These are phyloP conservation scores for Ammodytes dubius DNA, from an alignment of 2,113 vertebrate species.

Conservation along the genomic window DNA sequence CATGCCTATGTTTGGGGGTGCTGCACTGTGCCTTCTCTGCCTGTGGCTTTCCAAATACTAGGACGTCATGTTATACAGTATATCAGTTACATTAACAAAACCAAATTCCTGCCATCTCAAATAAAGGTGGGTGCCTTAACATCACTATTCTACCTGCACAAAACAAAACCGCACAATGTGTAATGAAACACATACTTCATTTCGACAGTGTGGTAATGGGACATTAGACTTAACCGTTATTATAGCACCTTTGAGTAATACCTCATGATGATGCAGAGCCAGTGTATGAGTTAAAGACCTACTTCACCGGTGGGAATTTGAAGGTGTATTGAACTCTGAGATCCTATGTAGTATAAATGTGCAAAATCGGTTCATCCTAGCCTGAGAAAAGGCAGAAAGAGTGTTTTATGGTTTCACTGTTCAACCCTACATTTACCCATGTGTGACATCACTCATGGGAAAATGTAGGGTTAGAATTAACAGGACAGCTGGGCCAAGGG, in stretches of 20 bases:
- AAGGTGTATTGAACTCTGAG: no score
- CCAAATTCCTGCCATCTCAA: constrained; percentile 36
- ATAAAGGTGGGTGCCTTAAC: constrained; percentile 42
- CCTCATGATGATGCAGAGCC: constrained; percentile 13
- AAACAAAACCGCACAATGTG: constrained; percentile 27
- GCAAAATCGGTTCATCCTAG: no score
- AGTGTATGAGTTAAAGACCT: constrained; percentile 23
- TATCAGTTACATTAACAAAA: constrained; percentile 51
- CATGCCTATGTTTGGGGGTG: constrained; percentile 12
- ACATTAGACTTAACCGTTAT: constrained; percentile 38
- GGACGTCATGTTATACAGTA: constrained; percentile 7
- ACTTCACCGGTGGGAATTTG: not conserved
- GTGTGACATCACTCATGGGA: no score
- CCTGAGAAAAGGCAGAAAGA: no score
- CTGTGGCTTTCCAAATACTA: constrained; percentile 43
- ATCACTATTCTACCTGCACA: constrained; percentile 28
- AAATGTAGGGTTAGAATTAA: no score
- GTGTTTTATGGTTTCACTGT: no score
- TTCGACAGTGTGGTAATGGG: constrained; percentile 55
- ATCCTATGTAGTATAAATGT: no score
- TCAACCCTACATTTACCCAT: no score
- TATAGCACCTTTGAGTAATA: constrained; percentile 13
- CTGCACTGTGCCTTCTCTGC: constrained; percentile 9
- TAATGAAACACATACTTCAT: constrained; percentile 63
- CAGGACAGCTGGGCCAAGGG: no score